Evolutionary conservation across 2,113 vertebrate genomes (phyloP).

Genomic region (Hypocryptadius cinnamomeus): DNA sequence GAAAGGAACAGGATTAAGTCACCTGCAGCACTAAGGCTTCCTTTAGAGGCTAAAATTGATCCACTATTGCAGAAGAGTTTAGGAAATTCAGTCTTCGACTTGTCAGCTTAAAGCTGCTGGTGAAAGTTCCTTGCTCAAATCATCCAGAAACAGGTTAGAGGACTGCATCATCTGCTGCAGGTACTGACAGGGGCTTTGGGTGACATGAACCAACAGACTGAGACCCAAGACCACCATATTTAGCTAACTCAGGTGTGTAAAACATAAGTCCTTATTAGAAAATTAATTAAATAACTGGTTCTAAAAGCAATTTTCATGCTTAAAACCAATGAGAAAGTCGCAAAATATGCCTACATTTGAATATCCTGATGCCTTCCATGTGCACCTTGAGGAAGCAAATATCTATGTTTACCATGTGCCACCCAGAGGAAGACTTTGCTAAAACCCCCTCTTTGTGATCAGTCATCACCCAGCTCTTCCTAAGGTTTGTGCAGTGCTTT

Average conservation of each 20-base stretch:
- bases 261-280: neutral
- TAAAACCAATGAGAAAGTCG: neutral
- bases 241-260: neutral
- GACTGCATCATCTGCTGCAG: neutral
- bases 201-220: neutral
- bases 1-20: neutral
- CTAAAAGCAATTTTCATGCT: neutral
- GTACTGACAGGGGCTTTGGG: neutral
- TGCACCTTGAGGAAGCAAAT: neutral
- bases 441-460: too few species aligned
- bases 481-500: neutral
- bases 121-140: neutral
- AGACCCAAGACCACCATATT: neutral
- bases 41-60: neutral
- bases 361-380: neutral
- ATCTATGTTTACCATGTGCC: neutral
- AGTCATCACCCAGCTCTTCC: neutral
- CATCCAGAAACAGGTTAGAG: neutral
- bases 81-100: neutral
- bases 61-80: neutral
- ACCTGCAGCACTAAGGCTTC: neutral
- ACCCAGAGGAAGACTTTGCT: neutral
- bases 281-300: neutral
- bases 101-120: neutral
- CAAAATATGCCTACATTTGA: neutral